Percentiles rank a stretch among this genome's conserved stretches.
phyloP scores from a whole-genome alignment of 2,797 vertebrate genomes.

The Squalus acanthias region DNA sequence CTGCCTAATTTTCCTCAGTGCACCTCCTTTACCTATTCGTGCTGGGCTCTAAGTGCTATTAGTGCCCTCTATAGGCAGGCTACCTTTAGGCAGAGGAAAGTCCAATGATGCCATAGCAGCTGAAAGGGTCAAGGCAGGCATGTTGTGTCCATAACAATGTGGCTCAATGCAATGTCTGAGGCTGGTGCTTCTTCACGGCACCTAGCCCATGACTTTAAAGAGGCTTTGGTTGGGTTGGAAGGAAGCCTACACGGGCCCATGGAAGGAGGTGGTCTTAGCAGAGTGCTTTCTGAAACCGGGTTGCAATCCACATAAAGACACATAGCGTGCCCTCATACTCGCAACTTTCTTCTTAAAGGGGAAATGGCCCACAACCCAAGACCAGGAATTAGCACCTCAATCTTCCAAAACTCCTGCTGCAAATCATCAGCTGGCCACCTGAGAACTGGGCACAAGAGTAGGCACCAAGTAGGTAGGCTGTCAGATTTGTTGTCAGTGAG shows the following conservation, averaged over 20 bases:
- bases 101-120: background rate
- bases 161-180: background rate
- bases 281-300: background rate
- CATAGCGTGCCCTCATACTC: background rate
- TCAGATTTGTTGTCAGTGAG: background rate
- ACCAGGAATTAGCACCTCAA: background rate
- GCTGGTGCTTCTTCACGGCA: background rate
- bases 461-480: background rate
- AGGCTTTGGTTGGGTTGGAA: background rate
- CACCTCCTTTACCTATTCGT: background rate
- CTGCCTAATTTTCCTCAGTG: background rate
- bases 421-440: background rate
- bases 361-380: background rate
- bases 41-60: background rate
- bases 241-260: background rate
- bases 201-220: background rate
- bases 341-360: background rate
- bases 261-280: background rate
- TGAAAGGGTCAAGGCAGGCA: background rate
- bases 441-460: background rate
- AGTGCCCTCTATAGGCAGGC: background rate
- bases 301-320: background rate
- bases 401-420: background rate
- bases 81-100: background rate
- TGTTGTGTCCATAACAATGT: background rate